Base-by-base conservation (phyloP, 2,113 vertebrate genomes). In the Sakesphorus luctuosus region DNA sequence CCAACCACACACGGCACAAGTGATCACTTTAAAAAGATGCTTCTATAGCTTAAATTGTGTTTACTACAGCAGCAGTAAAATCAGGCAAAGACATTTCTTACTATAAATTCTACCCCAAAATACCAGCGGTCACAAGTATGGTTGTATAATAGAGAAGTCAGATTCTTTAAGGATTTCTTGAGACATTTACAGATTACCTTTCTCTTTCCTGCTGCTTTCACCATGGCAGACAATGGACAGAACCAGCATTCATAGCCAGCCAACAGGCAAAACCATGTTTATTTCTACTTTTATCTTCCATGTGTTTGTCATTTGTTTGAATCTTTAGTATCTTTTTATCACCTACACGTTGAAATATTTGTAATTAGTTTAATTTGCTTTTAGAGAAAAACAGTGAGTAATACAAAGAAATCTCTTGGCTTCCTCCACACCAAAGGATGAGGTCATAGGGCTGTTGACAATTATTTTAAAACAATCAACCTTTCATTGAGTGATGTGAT, bases 401-500 rank as follows among this genome's bases (percentile, higher is more conserved):
- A 83, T 16, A 46, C 75, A 36, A 59, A 67, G 36, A 26, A 74
- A 16, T n/a, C 43, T 72, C 44, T 62, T 73, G 50, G 80, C 66
- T 87, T 74, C 68, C 74, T 66, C 67, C 65, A 63, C 59, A 77
- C 47, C 19, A 71, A 91, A 84, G 55, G 72, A 84, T 93, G 89
- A 96, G 21, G 46, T 85, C 78, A 89, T 50, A 53, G 23, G 11
- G 46, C 63, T 93, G 59, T 55, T 86, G 78, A 90, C 52, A 89
- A 94, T 84, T 87, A 90, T 77, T 79, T 91, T 75, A 49, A 69
- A 87, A 92, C 73, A 94, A 91, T 81, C 56, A 84, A 36, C n/a
- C 53, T 55, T 90, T 91, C 75, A 90, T 3, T 76, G 35, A 91
- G 24, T 43, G 61, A 86, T 75, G 59, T 8, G 31, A 79, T 61